A percentile compares a stretch with the other conserved stretches of the same genome.
Conservation (phyloP, 2,113 vertebrate genomes). For the Gallinago paraguaiae region DNA sequence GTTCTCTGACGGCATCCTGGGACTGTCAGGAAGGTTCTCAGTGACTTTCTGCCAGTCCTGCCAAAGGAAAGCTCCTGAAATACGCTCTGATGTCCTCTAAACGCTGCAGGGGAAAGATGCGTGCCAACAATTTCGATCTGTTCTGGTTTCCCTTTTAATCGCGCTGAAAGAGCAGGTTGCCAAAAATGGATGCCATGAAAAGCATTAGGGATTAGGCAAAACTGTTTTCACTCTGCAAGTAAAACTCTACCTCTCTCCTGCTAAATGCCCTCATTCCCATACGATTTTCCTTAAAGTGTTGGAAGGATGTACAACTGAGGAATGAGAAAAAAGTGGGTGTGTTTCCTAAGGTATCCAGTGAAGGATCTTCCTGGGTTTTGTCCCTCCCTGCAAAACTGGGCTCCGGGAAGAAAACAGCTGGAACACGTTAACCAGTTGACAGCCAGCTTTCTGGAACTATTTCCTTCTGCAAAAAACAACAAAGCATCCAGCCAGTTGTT, state of each 20-base stretch:
- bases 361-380: neutral
- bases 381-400: neutral
- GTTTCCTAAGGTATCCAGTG: neutral
- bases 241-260: neutral
- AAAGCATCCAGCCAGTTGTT: neutral
- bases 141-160: neutral
- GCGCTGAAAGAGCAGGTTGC: neutral
- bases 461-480: neutral
- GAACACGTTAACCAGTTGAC: neutral
- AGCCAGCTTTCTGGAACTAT: neutral
- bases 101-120: neutral
- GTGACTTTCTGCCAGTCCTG: neutral
- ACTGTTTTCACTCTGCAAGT: neutral
- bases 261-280: neutral
- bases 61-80: neutral
- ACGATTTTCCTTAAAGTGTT: neutral
- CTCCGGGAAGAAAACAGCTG: neutral
- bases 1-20: neutral
- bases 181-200: neutral
- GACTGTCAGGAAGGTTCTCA: neutral
- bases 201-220: neutral
- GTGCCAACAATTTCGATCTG: neutral
- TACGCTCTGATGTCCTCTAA: neutral
- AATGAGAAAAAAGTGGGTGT: neutral
- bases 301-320: neutral